Evolutionary conservation across 1,140 invertebrate genomes (phyloP), one percentile per base, ranked within the genome.

Genomic region (Contarinia nasturtii): DNA sequence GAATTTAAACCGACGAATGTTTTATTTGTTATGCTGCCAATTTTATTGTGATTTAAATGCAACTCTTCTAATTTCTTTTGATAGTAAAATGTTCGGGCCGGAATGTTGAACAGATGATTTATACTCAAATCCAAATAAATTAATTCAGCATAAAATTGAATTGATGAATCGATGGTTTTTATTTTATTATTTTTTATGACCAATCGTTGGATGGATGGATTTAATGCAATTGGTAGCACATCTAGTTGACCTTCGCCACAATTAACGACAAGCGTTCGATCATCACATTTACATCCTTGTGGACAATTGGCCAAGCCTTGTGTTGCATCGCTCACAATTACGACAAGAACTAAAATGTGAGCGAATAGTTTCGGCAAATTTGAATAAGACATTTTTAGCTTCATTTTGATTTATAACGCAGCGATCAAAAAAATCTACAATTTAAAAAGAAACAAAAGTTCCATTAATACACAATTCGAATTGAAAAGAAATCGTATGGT

Each of bases 191-290:
- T 84, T 54, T 79, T 77, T 27, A 92, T 74, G 42, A 84, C 77
- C 47, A 89, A 74, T 19, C 83, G 71, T 60, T 86, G 81, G 46
- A 91, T 84, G 52, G 80, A 82, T 2, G 89, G 89, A 65, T 92
- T 93, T 38, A 93, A 69, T 1, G 87, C 84, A 52, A 92, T 91
- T 34, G 88, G 89, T 40, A 92, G 77, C 14, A 89, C 82, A 64
- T 90, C 86, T 37, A 92, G 67, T 49, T 80, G 83, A 52, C 82
- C 85, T 55, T 79, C 78, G 51, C 85, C 75, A 61, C 89, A 92
- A 44, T 79, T 76, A 1, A 90, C 88, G n/a, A 85, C 78, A 45
- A 89, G 73, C 1, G 78, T 86, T 45, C 88, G 82, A 55, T 93
- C 87, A 63, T 92, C 83, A 65, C 87, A 91, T 57, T 68, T 75